phyloP scores from a whole-genome alignment of 2,113 vertebrate species.

The Vidua chalybeata region DNA sequence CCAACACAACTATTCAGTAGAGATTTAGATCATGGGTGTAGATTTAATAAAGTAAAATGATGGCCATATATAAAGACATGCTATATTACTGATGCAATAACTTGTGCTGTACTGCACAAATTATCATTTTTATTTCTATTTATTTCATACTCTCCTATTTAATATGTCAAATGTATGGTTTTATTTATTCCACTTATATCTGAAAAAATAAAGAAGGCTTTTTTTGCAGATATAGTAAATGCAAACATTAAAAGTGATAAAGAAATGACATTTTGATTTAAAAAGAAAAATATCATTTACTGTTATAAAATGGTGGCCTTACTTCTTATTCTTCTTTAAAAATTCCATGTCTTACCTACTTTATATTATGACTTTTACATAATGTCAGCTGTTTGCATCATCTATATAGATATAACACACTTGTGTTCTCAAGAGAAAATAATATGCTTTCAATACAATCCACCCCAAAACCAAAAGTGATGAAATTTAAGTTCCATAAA shows the following conservation, averaged over 20 bases:
- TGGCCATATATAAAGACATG: neutral
- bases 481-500: neutral
- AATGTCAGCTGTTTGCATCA: neutral
- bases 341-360: neutral
- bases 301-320: neutral
- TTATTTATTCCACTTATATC: neutral
- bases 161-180: neutral
- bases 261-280: neutral
- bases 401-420: neutral
- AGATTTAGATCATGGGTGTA: neutral
- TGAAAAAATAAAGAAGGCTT: neutral
- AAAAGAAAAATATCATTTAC: neutral
- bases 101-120: neutral
- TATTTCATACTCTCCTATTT: neutral
- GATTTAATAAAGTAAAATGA: constrained; percentile 45
- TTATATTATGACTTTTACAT: neutral
- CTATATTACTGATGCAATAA: constrained; percentile 23
- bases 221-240: neutral
- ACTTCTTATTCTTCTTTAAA: neutral
- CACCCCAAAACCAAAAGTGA: neutral
- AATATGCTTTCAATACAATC: neutral
- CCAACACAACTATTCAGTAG: neutral
- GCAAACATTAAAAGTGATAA: neutral
- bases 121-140: constrained; percentile 35
- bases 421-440: neutral